phyloP scores from a whole-genome alignment of 2,888 invertebrate species.

The Pterobdella sp. region DNA sequence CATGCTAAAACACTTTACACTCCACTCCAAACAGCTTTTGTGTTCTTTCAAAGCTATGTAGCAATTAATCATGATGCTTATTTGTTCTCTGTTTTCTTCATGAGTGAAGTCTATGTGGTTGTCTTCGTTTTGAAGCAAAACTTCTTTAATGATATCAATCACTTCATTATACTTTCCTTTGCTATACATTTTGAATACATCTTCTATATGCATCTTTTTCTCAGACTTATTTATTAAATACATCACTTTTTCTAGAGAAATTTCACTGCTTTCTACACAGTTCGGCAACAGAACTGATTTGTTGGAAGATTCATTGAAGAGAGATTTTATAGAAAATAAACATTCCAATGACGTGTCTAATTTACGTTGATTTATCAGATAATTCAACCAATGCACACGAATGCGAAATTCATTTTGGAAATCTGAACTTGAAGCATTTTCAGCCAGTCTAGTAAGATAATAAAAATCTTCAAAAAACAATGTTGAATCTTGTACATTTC shows the following conservation, averaged over 20 bases:
- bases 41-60: neutral
- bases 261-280: neutral
- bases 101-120: neutral
- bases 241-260: neutral
- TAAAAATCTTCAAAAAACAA: neutral
- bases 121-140: neutral
- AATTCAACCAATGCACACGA: neutral
- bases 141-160: slow-evolving; percentile 6
- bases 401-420: neutral
- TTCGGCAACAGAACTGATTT: neutral
- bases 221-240: neutral
- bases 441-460: neutral
- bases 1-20: neutral
- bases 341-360: neutral
- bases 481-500: neutral
- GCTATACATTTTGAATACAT: neutral
- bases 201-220: neutral
- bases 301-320: neutral
- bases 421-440: neutral
- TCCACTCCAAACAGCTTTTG: neutral
- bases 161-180: neutral
- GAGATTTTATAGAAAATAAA: neutral
- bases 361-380: neutral
- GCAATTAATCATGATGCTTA: neutral
- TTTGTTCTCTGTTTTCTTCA: neutral